phyloP scores from a whole-genome alignment of 1,140 invertebrate species.

The Odontomachus brunneus region DNA sequence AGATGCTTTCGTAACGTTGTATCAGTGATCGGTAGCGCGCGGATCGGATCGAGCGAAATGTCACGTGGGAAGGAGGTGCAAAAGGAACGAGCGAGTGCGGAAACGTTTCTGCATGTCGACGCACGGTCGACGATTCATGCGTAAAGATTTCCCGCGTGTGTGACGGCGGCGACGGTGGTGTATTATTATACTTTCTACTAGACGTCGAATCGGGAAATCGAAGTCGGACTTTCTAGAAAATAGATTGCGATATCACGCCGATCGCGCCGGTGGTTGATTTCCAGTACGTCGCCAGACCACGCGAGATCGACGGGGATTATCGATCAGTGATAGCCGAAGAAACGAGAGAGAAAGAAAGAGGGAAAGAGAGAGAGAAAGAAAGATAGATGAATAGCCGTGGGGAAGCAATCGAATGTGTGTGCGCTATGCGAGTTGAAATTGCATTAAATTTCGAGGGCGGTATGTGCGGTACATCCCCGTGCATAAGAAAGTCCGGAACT shows the following conservation, averaged over 20 bases:
- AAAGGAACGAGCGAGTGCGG: constrained; percentile 22
- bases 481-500: constrained; percentile 72
- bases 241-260: constrained; percentile 16
- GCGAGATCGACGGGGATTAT: neutral
- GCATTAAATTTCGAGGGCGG: constrained; percentile 68
- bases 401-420: constrained; percentile 16
- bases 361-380: too few species aligned
- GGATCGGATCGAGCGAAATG: constrained; percentile 19
- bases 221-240: constrained; percentile 64
- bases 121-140: constrained; percentile 49
- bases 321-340: neutral
- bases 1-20: constrained; percentile 18
- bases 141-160: constrained; percentile 56
- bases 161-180: too few species aligned
- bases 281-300: neutral
- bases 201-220: constrained; percentile 64
- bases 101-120: constrained; percentile 35
- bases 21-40: constrained; percentile 24
- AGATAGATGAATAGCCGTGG: constrained; percentile 1
- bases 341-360: neutral
- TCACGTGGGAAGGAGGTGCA: constrained; percentile 24
- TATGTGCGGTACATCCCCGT: constrained; percentile 60
- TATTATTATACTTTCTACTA: constrained; percentile 67
- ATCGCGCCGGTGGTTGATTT: constrained; percentile 6
- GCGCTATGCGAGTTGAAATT: constrained; percentile 63